These are phyloP conservation scores for Ephydatia muelleri DNA, from an alignment of 37 sponge, comb jelly and placozoan species.

Conservation along the genomic window DNA sequence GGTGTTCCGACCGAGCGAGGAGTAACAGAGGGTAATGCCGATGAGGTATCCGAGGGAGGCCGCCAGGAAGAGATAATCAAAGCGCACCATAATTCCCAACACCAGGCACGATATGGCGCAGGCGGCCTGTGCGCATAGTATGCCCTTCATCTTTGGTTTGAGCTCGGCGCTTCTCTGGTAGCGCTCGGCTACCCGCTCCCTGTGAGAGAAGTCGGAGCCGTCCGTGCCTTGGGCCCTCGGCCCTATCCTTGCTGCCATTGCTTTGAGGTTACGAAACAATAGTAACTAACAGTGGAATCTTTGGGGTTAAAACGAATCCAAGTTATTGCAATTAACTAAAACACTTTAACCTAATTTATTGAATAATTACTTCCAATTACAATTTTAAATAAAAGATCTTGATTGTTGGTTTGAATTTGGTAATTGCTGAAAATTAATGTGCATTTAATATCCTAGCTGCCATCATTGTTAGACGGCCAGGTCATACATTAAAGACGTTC, in stretches of 20 bases:
- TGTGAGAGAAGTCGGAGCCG: conserved; percentile 88
- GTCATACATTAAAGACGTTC: too few species aligned
- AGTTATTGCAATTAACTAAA: too few species aligned
- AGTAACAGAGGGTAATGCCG: conserved; percentile 44
- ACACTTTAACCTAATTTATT: too few species aligned
- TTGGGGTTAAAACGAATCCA: neutral
- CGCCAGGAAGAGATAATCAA: conserved; percentile 38
- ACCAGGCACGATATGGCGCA: conserved; percentile 13
- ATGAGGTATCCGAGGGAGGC: conserved; percentile 44
- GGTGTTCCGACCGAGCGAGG: conserved; percentile 46
- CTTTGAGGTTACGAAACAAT: neutral
- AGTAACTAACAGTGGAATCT: neutral
- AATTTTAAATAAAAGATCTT: too few species aligned
- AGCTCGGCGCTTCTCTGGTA: conserved; percentile 53
- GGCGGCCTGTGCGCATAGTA: conserved; percentile 29
- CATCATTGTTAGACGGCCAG: too few species aligned
- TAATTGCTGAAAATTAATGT: too few species aligned
- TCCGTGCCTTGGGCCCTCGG: conserved; percentile 81
- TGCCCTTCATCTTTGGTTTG: conserved; percentile 46
- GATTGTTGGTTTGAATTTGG: too few species aligned
- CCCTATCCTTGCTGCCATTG: conserved; percentile 82
- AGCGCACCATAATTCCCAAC: conserved; percentile 5
- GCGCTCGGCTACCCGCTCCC: conserved; percentile 80
- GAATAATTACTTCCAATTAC: too few species aligned
- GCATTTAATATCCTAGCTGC: too few species aligned